These are phyloP conservation scores for Lasioglossum oenotherae DNA, from an alignment of 2,888 invertebrate species.

Conservation along the genomic window DNA sequence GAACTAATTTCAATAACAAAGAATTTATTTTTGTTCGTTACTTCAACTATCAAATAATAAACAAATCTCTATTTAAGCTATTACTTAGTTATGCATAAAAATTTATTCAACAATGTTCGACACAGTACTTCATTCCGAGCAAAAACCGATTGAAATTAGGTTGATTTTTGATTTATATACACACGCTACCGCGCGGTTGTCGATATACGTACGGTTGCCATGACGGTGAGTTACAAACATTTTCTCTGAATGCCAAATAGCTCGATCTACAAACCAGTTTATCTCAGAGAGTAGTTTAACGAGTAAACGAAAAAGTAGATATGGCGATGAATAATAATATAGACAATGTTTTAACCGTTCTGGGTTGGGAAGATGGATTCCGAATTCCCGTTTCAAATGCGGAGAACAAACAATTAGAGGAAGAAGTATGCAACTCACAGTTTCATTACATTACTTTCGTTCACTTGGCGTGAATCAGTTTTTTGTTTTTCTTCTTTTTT, in stretches of 20 bases:
- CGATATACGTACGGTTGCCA: slow-evolving; percentile 46
- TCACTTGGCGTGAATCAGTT: neutral
- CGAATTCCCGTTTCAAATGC: slow-evolving; percentile 92
- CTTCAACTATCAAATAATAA: neutral
- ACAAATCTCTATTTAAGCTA: neutral
- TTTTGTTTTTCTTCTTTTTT: slow-evolving; percentile 10
- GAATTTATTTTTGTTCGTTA: neutral
- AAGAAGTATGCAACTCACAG: slow-evolving; percentile 82
- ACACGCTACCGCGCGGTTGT: neutral
- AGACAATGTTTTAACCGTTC: slow-evolving; percentile 88
- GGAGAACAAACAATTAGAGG: slow-evolving; percentile 87
- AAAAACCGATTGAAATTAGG: neutral
- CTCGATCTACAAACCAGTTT: slow-evolving; percentile 11
- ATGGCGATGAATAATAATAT: slow-evolving; percentile 85
- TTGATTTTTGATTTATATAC: neutral
- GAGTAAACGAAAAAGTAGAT: slow-evolving; percentile 15
- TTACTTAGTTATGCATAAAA: neutral
- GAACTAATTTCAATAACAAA: no score
- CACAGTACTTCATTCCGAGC: neutral
- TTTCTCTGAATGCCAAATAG: neutral
- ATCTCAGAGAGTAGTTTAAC: slow-evolving; percentile 13
- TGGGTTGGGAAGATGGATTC: slow-evolving; percentile 92
- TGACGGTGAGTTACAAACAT: slow-evolving; percentile 56
- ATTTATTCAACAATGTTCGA: neutral
- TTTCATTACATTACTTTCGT: slow-evolving; percentile 18